These are phyloP conservation scores for Acrocephalus arundinaceus DNA, from an alignment of 2,113 vertebrate species.

Conservation along the genomic window DNA sequence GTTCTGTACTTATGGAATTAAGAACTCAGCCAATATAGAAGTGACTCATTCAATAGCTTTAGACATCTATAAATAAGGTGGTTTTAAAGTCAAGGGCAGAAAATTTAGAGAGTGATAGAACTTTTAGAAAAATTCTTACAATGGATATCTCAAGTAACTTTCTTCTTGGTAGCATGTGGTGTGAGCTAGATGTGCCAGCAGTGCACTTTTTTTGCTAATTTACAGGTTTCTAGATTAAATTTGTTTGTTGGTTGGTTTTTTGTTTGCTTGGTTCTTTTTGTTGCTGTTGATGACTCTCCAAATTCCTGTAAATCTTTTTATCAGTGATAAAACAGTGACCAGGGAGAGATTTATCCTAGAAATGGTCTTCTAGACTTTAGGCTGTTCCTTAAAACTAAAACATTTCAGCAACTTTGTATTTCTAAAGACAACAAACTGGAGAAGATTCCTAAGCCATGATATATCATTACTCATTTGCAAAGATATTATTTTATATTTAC, in stretches of 20 bases:
- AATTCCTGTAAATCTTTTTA: neutral
- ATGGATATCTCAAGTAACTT: neutral
- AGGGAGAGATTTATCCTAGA: neutral
- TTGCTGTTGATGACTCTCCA: neutral
- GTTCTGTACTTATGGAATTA: neutral
- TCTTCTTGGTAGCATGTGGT: neutral
- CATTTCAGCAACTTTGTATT: neutral
- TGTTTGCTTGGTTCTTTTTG: neutral
- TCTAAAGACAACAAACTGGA: neutral
- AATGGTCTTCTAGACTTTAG: neutral
- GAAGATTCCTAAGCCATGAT: neutral
- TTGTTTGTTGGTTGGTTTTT: neutral
- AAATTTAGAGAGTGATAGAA: rapidly evolving
- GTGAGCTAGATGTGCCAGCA: neutral
- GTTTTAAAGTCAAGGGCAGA: neutral
- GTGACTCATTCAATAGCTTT: neutral
- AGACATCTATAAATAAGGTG: neutral
- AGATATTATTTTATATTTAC: neutral
- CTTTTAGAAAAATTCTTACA: neutral
- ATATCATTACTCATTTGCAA: neutral
- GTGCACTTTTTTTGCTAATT: neutral
- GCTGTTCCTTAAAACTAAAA: neutral
- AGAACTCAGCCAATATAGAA: neutral
- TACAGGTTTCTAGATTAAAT: neutral
- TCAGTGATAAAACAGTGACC: neutral